A percentile compares a stretch with the other conserved stretches of the same genome.
Conservation (phyloP, 30 jellyfish, hydroid and myxozoan species). For the Cassiopea xamachana region DNA sequence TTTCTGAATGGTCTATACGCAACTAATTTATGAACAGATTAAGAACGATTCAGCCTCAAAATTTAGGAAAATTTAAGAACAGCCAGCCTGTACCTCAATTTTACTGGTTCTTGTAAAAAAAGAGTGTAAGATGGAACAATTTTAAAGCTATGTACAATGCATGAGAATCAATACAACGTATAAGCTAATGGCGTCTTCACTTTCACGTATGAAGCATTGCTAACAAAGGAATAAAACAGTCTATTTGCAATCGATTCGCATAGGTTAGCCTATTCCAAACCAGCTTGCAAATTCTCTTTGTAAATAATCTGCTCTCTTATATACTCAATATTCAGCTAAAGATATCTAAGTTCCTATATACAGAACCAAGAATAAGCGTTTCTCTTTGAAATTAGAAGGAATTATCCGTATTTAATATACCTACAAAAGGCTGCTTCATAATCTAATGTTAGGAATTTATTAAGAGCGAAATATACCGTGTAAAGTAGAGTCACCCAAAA, state of each 20-base stretch:
- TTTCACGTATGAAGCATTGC: not conserved
- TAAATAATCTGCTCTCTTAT: not conserved
- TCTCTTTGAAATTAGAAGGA: not conserved
- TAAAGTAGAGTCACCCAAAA: slow-evolving; percentile 24
- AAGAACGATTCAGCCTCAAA: too few relatives aligned
- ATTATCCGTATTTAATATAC: not conserved
- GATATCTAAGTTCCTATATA: not conserved
- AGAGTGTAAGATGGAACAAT: too few relatives aligned
- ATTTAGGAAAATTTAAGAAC: too few relatives aligned
- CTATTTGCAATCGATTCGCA: not conserved
- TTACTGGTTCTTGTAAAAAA: too few relatives aligned
- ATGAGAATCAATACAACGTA: too few relatives aligned
- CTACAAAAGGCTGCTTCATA: not conserved
- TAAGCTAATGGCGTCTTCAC: too few relatives aligned
- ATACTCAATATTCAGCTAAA: not conserved
- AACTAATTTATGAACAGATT: too few relatives aligned
- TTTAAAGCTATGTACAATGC: too few relatives aligned
- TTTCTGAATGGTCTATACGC: too few relatives aligned
- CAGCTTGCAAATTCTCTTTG: not conserved
- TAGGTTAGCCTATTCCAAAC: not conserved
- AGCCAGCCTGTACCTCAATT: too few relatives aligned
- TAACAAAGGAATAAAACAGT: not conserved
- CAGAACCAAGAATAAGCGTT: not conserved
- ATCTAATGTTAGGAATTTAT: not conserved
- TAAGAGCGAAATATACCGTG: not conserved